Conservation (phyloP, 2,797 vertebrate genomes). For the Enteromius argenteus region DNA sequence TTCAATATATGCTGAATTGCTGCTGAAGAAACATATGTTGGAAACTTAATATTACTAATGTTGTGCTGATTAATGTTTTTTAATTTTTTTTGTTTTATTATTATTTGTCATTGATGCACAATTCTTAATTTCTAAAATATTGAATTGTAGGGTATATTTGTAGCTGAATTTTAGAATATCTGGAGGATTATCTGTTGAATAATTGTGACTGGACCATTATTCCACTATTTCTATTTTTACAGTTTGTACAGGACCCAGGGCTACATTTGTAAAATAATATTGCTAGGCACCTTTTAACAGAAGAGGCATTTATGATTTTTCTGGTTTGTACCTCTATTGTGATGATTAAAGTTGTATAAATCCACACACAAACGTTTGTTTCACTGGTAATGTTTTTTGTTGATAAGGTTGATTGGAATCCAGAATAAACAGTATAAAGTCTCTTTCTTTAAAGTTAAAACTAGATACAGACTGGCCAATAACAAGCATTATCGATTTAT, state of each 20-base stretch:
- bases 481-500: conserved; percentile 16
- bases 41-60: too few relatives aligned
- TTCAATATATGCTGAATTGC: neutral
- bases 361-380: neutral
- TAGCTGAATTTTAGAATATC: too few relatives aligned
- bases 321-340: neutral
- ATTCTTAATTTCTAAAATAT: too few relatives aligned
- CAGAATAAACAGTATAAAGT: neutral
- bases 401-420: neutral
- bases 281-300: neutral
- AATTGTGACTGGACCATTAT: neutral
- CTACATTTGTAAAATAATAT: neutral
- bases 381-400: neutral
- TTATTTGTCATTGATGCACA: too few relatives aligned
- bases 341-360: neutral
- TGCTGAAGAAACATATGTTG: neutral
- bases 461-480: neutral
- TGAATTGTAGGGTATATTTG: too few relatives aligned
- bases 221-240: too few relatives aligned
- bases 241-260: neutral
- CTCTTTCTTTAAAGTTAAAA: neutral
- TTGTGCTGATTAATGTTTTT: neutral
- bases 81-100: too few relatives aligned
- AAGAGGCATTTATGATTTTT: neutral
- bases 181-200: neutral